phyloP scores from a whole-genome alignment of 2,888 invertebrate species.

The Rhingia campestris region DNA sequence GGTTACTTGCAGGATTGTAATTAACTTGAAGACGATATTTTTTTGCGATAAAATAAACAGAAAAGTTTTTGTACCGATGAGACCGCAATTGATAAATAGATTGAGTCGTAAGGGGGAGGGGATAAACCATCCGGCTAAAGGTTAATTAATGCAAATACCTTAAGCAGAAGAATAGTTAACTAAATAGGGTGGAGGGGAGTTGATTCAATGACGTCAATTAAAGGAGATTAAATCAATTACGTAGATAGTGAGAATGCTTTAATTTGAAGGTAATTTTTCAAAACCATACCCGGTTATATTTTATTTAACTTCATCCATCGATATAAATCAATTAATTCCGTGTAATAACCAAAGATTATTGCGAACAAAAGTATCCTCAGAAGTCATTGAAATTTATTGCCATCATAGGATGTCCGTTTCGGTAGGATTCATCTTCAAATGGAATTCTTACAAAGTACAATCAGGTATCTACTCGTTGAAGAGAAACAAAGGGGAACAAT shows the following conservation, averaged over 20 bases:
- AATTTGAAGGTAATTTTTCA: too few relatives aligned
- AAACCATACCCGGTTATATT: too few relatives aligned
- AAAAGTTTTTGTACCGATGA: slow-evolving; percentile 57
- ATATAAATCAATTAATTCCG: slow-evolving; percentile 57
- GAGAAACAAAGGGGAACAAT: slow-evolving; percentile 12
- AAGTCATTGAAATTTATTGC: slow-evolving; percentile 53
- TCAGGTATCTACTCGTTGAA: slow-evolving; percentile 41
- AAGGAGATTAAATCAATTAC: slow-evolving; percentile 54
- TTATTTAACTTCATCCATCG: not conserved
- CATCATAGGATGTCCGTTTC: slow-evolving; percentile 8
- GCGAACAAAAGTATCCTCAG: slow-evolving; percentile 25
- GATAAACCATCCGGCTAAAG: slow-evolving; percentile 40
- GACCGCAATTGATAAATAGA: slow-evolving; percentile 65
- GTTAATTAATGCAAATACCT: slow-evolving; percentile 73
- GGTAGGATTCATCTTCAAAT: slow-evolving; percentile 31
- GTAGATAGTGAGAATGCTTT: too few relatives aligned
- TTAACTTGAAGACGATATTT: slow-evolving; percentile 68
- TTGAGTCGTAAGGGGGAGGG: slow-evolving; percentile 5
- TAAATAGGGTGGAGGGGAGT: slow-evolving; percentile 47
- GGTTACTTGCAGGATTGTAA: slow-evolving; percentile 72
- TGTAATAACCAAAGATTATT: slow-evolving; percentile 52
- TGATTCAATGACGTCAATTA: slow-evolving; percentile 52
- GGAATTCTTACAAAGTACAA: slow-evolving; percentile 32
- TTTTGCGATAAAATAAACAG: slow-evolving; percentile 66
- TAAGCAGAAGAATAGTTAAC: slow-evolving; percentile 13